Evolutionary conservation across 2,888 invertebrate genomes (phyloP).

Genomic region (Cylloceria caligata): DNA sequence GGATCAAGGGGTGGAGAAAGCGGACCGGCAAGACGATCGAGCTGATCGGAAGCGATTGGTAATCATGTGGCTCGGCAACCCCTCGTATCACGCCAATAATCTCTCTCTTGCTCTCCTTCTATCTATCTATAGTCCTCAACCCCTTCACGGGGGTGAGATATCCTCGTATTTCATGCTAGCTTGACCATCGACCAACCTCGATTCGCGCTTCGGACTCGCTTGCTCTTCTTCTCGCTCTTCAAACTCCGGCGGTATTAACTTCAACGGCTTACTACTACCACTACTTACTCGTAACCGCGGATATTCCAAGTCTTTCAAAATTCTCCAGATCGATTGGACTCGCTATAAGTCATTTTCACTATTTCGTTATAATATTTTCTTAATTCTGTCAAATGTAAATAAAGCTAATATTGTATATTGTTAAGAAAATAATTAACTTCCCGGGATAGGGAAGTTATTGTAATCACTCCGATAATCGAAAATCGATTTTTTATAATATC

Average conservation of each 20-base stretch:
- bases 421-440: too few relatives aligned
- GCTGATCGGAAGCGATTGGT: slow-evolving; percentile 74
- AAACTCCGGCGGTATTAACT: slow-evolving; percentile 60
- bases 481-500: too few relatives aligned
- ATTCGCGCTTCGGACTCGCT: slow-evolving; percentile 53
- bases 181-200: slow-evolving; percentile 71
- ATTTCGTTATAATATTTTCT: not conserved
- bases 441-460: too few relatives aligned
- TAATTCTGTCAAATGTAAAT: not conserved
- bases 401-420: not conserved
- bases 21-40: slow-evolving; percentile 70
- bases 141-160: slow-evolving; percentile 50
- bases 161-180: slow-evolving; percentile 74
- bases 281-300: slow-evolving; percentile 21
- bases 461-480: too few relatives aligned
- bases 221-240: not conserved
- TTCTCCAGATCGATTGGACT: slow-evolving; percentile 10
- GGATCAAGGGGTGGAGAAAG: slow-evolving; percentile 45
- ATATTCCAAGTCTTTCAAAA: slow-evolving; percentile 33
- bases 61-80: slow-evolving; percentile 74
- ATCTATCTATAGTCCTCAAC: slow-evolving; percentile 47
- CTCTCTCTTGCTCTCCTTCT: slow-evolving; percentile 60
- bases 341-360: not conserved
- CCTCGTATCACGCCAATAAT: slow-evolving; percentile 72
- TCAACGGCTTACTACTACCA: slow-evolving; percentile 50